phyloP scores from a whole-genome alignment of 2,113 vertebrate species.

The Calidris pugnax region DNA sequence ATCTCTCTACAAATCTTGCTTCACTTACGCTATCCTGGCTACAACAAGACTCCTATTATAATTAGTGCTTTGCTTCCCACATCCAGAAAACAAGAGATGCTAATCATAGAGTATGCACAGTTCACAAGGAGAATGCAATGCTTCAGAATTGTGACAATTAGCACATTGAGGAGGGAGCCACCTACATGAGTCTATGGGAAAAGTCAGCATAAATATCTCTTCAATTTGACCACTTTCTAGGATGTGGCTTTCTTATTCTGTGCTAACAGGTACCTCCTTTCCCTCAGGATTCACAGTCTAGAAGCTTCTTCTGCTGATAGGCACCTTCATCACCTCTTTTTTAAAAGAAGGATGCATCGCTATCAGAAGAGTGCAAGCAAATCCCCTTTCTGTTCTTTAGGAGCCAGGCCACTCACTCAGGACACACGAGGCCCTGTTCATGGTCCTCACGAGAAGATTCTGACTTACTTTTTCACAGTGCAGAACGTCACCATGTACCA shows the following conservation, averaged over 20 bases:
- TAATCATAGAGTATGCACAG: background rate
- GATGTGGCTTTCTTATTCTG: background rate
- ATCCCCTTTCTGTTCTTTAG: background rate
- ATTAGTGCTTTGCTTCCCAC: background rate
- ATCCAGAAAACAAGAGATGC: background rate
- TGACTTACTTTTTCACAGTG: background rate
- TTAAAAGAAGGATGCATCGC: background rate
- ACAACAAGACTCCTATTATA: background rate
- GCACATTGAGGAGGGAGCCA: background rate
- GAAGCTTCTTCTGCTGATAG: background rate
- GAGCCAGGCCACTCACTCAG: background rate
- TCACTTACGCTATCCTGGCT: background rate
- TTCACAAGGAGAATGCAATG: background rate
- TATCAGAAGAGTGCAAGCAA: background rate
- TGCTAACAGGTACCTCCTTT: background rate
- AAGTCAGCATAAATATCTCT: background rate
- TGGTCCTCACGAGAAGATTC: background rate
- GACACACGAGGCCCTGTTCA: background rate
- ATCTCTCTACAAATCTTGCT: background rate
- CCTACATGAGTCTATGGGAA: background rate
- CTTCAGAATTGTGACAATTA: background rate
- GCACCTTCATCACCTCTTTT: background rate
- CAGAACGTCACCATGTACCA: background rate
- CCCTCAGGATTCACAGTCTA: background rate
- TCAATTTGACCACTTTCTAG: background rate